Evolutionary conservation across 2,888 invertebrate species (phyloP).

Genomic region (Toxonevra muliebris): DNA sequence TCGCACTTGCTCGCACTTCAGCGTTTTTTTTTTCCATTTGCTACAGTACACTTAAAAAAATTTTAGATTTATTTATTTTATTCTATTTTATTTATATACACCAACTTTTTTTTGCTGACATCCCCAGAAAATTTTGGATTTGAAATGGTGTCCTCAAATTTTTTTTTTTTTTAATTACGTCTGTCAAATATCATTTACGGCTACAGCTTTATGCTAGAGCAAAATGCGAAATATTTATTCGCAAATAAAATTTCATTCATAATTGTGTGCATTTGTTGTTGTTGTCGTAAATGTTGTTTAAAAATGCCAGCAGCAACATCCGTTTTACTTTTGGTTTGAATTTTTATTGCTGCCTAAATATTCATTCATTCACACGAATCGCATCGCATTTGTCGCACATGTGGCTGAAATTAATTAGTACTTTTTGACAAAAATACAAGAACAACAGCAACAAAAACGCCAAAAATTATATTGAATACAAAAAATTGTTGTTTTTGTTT

Average conservation of each 20-base stretch:
- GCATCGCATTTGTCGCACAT: conserved; percentile 13
- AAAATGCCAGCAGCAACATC: conserved; percentile 26
- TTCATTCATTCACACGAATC: neutral
- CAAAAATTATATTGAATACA: neutral
- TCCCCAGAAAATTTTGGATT: neutral
- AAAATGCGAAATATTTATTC: conserved; percentile 1
- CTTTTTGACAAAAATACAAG: conserved; percentile 25
- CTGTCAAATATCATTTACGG: conserved; percentile 4
- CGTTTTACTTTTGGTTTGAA: conserved; percentile 12
- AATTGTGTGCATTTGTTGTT: neutral
- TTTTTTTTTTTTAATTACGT: neutral
- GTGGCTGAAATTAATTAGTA: conserved; percentile 29
- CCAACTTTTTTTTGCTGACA: no score
- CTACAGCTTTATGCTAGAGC: neutral
- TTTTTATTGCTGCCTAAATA: conserved; percentile 9
- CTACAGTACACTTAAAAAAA: neutral
- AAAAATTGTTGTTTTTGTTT: neutral
- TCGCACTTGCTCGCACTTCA: conserved; percentile 11
- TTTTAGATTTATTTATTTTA: no score
- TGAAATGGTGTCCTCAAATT: neutral
- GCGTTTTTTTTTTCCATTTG: neutral
- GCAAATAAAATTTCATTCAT: conserved; percentile 28
- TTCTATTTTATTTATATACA: no score
- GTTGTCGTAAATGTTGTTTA: conserved; percentile 2
- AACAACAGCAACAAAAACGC: conserved; percentile 7